Conservation (phyloP, 1,140 invertebrate genomes). For the Caenorhabditis remanei region DNA sequence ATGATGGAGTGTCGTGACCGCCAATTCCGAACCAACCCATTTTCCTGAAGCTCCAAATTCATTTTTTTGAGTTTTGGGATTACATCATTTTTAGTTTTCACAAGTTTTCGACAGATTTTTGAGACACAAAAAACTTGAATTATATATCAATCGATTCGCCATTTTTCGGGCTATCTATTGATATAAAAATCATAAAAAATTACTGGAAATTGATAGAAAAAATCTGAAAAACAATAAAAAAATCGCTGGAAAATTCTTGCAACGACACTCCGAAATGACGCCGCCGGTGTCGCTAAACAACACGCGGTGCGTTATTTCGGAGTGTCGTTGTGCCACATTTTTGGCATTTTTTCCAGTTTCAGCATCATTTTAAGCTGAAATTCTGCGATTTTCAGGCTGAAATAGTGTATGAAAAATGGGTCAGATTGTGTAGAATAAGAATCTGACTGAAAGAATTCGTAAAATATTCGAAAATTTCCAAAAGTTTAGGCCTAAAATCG, state of each 20-base stretch:
- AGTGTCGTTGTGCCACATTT: not conserved
- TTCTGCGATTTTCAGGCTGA: not conserved
- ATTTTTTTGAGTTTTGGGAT: not conserved
- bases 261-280: constrained; percentile 28
- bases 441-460: too few species aligned
- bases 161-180: not conserved
- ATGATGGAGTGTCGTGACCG: constrained; percentile 32
- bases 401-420: not conserved
- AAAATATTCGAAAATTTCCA: too few species aligned
- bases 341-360: not conserved
- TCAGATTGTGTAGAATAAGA: too few species aligned
- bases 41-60: not conserved
- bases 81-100: constrained; percentile 3
- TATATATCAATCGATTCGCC: not conserved
- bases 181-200: not conserved
- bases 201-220: not conserved
- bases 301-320: constrained; percentile 19
- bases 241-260: not conserved
- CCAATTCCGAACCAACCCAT: constrained; percentile 62
- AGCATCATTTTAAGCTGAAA: not conserved
- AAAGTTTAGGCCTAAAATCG: too few species aligned
- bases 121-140: too few species aligned
- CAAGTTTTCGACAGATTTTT: too few species aligned
- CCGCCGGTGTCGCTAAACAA: constrained; percentile 7
- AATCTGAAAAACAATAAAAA: not conserved